Evolutionary conservation across 2,888 invertebrate genomes (phyloP).

Genomic region (Platycheirus albimanus): DNA sequence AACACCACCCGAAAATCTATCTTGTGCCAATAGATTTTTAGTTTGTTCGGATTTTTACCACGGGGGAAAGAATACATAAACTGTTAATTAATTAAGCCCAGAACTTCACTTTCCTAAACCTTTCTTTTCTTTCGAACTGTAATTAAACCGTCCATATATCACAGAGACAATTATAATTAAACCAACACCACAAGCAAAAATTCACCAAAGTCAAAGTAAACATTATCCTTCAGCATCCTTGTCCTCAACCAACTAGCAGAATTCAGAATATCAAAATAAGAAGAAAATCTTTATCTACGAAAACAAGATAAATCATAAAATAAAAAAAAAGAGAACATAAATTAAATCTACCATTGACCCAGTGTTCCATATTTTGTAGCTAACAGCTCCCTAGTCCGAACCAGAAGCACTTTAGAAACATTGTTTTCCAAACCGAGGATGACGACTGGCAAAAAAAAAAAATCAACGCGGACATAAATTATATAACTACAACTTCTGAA

Average conservation of each 20-base stretch:
- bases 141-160: conserved; percentile 9
- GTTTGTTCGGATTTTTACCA: too few species aligned
- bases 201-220: conserved; percentile 3
- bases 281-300: conserved; percentile 27
- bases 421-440: conserved; percentile 19
- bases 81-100: too few species aligned
- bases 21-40: too few species aligned
- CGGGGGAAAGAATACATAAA: too few species aligned
- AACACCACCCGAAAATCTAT: too few species aligned
- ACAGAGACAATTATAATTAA: conserved; percentile 3
- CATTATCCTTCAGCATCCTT: conserved; percentile 1
- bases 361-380: conserved; percentile 54
- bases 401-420: conserved; percentile 37
- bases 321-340: conserved; percentile 25
- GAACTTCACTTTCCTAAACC: too few species aligned
- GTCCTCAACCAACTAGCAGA: conserved; percentile 12
- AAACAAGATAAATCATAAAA: conserved; percentile 39
- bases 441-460: conserved; percentile 43
- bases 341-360: conserved; percentile 66
- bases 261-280: neutral
- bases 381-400: conserved; percentile 12
- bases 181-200: neutral
- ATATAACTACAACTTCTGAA: conserved; percentile 24
- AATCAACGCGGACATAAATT: conserved; percentile 20
- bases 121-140: neutral